phyloP scores from a whole-genome alignment of 2,797 vertebrate species.

The Nannoperca australis region DNA sequence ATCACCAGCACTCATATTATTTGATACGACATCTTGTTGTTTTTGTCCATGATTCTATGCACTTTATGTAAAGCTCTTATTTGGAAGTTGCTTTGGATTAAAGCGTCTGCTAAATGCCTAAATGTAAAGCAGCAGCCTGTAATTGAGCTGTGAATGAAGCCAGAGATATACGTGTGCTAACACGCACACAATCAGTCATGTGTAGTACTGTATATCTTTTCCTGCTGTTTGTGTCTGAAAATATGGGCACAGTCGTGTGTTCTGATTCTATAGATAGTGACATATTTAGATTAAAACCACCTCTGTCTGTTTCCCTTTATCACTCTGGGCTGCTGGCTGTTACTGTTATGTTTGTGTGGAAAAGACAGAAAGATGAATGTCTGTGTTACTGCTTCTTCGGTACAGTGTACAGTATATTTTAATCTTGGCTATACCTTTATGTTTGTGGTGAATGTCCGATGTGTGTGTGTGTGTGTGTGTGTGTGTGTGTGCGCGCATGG shows the following conservation, averaged over 20 bases:
- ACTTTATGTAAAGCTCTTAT: too few relatives aligned
- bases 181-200: slow-evolving; percentile 17
- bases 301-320: slow-evolving; percentile 51
- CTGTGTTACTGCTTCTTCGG: slow-evolving; percentile 34
- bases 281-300: slow-evolving; percentile 66
- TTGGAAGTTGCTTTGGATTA: too few relatives aligned
- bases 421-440: neutral
- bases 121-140: slow-evolving; percentile 7
- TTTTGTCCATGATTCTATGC: too few relatives aligned
- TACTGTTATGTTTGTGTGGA: slow-evolving; percentile 14
- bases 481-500: slow-evolving; percentile 43
- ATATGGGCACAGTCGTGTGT: slow-evolving; percentile 48
- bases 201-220: neutral
- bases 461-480: slow-evolving; percentile 1
- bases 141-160: slow-evolving; percentile 29
- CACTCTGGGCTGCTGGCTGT: slow-evolving; percentile 49
- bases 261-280: slow-evolving; percentile 60
- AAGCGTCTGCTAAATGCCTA: too few relatives aligned
- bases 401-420: slow-evolving; percentile 23
- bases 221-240: slow-evolving; percentile 37
- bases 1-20: too few relatives aligned
- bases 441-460: slow-evolving; percentile 8
- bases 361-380: slow-evolving; percentile 56
- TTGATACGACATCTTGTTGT: too few relatives aligned
- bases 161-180: neutral